Base-by-base conservation (phyloP, 2,113 vertebrate genomes). In the Silurus meridionalis region DNA sequence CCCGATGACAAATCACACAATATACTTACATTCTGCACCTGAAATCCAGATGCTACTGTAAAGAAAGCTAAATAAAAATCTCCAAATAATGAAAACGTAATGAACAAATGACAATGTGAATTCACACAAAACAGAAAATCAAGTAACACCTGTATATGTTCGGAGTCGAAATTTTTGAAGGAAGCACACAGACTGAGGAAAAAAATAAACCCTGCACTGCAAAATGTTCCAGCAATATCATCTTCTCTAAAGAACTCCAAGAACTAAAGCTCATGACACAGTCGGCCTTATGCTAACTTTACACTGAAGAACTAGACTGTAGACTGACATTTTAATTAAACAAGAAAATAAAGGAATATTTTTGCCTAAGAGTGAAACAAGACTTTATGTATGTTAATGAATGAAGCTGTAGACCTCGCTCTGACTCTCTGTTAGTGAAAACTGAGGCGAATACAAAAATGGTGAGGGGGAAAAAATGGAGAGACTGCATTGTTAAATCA, bases 311-410 rank as follows among this genome's bases (percentile, higher is more conserved):
- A 84, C 69, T 46, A 83, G 77, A 50, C 80, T 55, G 83, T 48
- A 48, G 60, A 57, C 75, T 84, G 77, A 77, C 78, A 82, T 82
- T 83, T 58, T 87, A 71, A 87, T 89, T 87, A 87, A 86, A 61
- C 5, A 2, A 50, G 5, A 19, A 50, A 84, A 83, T 83, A 15
- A 58, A 17, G 17, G 88, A 75, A 9, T 71, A 37, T 61, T 84
- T 74, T 89, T 64, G 50, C 48, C 3, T 21, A 71, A 82, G 69
- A 78, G 28, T 87, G 77, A 87, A 84, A 66, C 71, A 74, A 60
- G 55, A 28, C 79, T 6, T 83, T 80, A 15, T 74, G 67, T 23
- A 15, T 79, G 71, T 57, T 66, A 74, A 17, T 66, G 64, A 86
- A 81, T 53, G 50, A 86, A 84, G 66, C 60, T 25, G 69, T 83